Evolutionary conservation across 2,797 vertebrate species (phyloP).

Genomic region (Ctenosaura bakeri): DNA sequence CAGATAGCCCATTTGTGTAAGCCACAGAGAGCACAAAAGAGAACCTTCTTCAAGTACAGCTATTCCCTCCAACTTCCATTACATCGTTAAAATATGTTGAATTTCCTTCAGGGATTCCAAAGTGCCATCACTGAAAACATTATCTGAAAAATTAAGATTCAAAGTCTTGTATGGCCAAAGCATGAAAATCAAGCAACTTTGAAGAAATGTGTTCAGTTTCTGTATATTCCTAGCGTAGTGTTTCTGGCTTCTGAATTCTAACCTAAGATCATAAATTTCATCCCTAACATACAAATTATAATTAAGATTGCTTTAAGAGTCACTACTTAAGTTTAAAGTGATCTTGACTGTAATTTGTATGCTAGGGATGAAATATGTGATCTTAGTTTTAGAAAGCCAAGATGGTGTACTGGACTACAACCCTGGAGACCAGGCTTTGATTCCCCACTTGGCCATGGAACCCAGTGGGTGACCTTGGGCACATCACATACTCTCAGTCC

Average conservation of each 20-base stretch:
- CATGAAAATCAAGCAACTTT: neutral
- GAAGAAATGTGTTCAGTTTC: neutral
- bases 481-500: too few species aligned
- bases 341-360: too few species aligned
- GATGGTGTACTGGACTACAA: too few species aligned
- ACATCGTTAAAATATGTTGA: neutral
- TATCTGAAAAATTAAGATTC: neutral
- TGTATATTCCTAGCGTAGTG: neutral
- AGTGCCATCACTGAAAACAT: neutral
- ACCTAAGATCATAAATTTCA: neutral
- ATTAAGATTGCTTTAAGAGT: neutral
- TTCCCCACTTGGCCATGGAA: too few species aligned
- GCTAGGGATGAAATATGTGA: too few species aligned
- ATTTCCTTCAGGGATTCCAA: neutral
- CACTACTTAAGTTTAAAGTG: too few species aligned
- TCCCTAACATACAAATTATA: neutral
- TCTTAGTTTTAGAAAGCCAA: too few species aligned
- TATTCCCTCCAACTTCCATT: neutral
- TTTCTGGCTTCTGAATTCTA: slow-evolving; percentile 1
- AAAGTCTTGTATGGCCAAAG: neutral
- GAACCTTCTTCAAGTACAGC: neutral
- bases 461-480: too few species aligned
- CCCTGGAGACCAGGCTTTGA: too few species aligned
- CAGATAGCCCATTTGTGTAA: too few species aligned
- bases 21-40: too few species aligned